Evolutionary conservation across 2,113 vertebrate genomes (phyloP), one percentile per base, ranked within the genome.

Genomic region (Siniperca knerii): DNA sequence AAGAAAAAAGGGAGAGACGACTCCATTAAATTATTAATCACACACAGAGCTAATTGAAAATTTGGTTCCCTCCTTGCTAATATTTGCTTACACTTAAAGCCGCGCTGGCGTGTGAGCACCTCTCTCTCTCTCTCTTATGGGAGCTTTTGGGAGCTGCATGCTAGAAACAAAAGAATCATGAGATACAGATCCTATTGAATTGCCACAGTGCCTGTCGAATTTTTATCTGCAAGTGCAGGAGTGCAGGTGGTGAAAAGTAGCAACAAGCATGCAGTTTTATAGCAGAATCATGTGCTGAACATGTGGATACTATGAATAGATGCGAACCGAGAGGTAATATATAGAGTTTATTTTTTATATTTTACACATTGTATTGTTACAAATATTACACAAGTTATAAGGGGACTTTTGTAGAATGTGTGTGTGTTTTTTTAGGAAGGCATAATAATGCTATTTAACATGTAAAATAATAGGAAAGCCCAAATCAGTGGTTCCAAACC

Each of bases 1-100:
- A 69, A 29, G 35, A 70, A n/a, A 54, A 58, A 69, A 33, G 20
- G 35, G 12, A 44, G 42, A 42, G 21, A 77, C 0, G 35, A 81
- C 73, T 71, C 29, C 3, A 60, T 64, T 83, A 33, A 86, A 84
- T 84, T 76, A 79, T 88, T 68, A 74, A 83, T 67, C 55, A 4
- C 9, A 46, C 40, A 78, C 54, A 21, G 50, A 81, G 52, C 64
- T 83, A 81, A 89, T 89, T 88, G 54, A 82, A 73, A 67, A 81
- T 73, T 48, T 66, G 46, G 29, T 29, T 74, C 46, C 48, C 50
- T 58, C 7, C 58, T 79, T 66, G 74, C 40, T 54, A 69, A 79
- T 68, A 87, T 81, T 74, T 87, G 70, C 35, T 12, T 46, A 58
- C 23, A 35, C 58, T 80, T 64, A 21, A n/a, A 20, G 9, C 44